Base-by-base conservation (phyloP, 1,140 invertebrate genomes). In the Dolichoris vasculosae region DNA sequence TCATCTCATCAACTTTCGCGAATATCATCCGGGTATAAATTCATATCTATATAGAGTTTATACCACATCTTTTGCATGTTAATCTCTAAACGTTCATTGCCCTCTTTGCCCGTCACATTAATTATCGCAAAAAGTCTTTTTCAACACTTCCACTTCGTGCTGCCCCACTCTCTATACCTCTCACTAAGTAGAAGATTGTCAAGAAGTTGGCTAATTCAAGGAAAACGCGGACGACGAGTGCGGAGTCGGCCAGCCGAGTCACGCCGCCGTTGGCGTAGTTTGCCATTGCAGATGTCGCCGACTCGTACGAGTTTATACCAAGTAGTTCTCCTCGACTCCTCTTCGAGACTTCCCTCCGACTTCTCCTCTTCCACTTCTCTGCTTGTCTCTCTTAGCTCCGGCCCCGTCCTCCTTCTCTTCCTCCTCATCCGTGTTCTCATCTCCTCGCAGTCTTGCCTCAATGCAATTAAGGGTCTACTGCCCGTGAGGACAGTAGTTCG, bases 391-490 rank as follows among this genome's bases (percentile, higher is more conserved):
- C 83, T 23, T 59, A 2, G 82, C 63, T 69, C 69, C 35, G 2
- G 26, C 51, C 46, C 23, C 59, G 30, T 30, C 32, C 63, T 43
- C 64, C n/a, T 46, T 32, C 67, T 71, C 69, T 6, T 17, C 79
- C 85, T 79, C 78, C 23, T 20, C 76, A 13, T 8, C 86, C 43
- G 63, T 81, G 13, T 76, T n/a, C 77, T 26, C 46, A 48, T 55
- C 86, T 82, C 87, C 83, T 86, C 86, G 83, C 75, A 84, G 40
- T 77, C 46, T 85, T 84, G 80, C 82, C 73, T 75, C 67, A 83
- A 89, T 86, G 89, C 90, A 90, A 90, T 91, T 87, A 91, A 90
- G 87, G 76, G 67, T 80, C 86, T 55, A 59, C 63, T 88, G 83
- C 69, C 88, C 88, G 88, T 82, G 51, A 89, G 88, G 83, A 89